Conservation (phyloP, 1,140 invertebrate genomes). For the Drosophila sucinea region DNA sequence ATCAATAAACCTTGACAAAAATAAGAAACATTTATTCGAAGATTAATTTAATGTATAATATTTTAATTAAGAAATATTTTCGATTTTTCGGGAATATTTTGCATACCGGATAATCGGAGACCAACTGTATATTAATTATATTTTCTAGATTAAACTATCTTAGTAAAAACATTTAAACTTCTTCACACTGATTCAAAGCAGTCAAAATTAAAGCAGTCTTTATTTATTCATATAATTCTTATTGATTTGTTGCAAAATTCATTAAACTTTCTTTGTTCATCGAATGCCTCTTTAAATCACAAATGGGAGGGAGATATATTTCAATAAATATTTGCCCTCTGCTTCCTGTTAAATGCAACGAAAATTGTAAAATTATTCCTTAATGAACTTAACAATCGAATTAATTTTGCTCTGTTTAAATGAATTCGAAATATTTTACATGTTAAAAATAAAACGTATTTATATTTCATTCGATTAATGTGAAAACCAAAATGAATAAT, state of each 20-base stretch:
- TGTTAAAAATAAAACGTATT: background rate
- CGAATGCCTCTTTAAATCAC: background rate
- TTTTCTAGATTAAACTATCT: too few species aligned
- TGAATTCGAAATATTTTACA: slow-evolving; percentile 3
- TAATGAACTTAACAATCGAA: background rate
- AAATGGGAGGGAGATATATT: background rate
- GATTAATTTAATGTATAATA: too few species aligned
- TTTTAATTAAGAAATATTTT: too few species aligned
- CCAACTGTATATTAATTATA: too few species aligned
- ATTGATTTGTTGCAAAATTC: background rate
- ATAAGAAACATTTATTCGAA: too few species aligned
- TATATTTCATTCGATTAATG: slow-evolving; percentile 10
- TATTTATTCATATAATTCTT: background rate
- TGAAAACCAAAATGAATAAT: background rate
- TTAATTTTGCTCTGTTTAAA: slow-evolving; percentile 1
- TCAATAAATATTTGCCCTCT: too few species aligned
- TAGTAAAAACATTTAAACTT: too few species aligned
- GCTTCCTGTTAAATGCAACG: background rate
- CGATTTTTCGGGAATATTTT: too few species aligned
- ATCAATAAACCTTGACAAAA: too few species aligned
- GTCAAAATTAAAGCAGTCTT: background rate
- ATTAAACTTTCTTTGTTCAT: background rate
- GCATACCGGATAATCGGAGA: too few species aligned
- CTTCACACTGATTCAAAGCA: too few species aligned
- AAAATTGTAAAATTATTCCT: background rate